These are phyloP conservation scores for Stichopus chloronotus DNA, from an alignment of 35 echinoderm and acorn worm species.

Conservation along the genomic window DNA sequence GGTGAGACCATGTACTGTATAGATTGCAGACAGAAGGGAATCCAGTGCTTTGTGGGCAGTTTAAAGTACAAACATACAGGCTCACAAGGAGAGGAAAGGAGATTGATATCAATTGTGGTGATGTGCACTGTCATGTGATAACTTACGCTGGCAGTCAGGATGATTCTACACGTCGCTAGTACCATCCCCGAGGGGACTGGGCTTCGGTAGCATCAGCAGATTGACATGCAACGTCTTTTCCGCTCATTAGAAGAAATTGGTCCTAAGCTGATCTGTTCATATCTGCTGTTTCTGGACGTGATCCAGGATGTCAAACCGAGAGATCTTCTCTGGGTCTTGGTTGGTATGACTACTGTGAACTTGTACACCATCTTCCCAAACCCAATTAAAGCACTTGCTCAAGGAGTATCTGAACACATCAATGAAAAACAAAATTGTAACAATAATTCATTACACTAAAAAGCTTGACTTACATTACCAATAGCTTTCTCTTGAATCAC, in stretches of 20 bases:
- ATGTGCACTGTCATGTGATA: too few species aligned
- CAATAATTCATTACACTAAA: background rate
- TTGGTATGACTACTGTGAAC: conserved; percentile 74
- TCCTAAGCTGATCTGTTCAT: background rate
- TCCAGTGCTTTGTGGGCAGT: too few species aligned
- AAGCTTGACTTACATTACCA: too few species aligned
- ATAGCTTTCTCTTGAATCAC: background rate
- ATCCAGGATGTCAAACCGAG: conserved; percentile 75
- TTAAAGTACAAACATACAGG: too few species aligned
- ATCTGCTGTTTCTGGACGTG: conserved; percentile 74
- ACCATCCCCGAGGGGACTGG: too few species aligned
- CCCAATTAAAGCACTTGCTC: conserved; percentile 73
- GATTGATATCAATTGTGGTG: too few species aligned
- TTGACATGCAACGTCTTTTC: background rate
- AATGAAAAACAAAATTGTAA: background rate
- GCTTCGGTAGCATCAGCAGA: too few species aligned
- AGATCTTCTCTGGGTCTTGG: conserved; percentile 75
- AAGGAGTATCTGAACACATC: conserved; percentile 65
- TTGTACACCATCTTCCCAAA: conserved; percentile 93
- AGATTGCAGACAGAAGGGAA: too few species aligned
- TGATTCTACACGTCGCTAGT: too few species aligned
- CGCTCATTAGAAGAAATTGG: background rate
- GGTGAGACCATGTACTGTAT: too few species aligned
- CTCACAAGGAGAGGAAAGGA: too few species aligned
- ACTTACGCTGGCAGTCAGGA: too few species aligned